phyloP scores from a whole-genome alignment of 37 sponge, comb jelly and placozoan genomes.

The Ianthella basta region DNA sequence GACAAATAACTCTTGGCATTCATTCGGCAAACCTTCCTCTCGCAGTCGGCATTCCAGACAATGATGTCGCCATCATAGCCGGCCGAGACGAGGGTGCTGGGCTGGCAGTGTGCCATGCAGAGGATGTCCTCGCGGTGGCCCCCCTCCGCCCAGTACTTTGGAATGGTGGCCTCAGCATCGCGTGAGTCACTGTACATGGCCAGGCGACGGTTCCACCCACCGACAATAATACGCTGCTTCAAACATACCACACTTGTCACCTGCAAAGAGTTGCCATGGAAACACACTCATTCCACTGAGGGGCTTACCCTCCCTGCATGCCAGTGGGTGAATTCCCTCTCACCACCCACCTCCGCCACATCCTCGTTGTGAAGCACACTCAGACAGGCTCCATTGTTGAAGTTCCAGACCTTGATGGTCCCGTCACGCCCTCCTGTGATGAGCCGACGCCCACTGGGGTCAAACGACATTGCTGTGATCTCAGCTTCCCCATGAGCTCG shows the following conservation, averaged over 20 bases:
- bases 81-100: slow-evolving; percentile 67
- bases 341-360: slow-evolving; percentile 46
- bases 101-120: slow-evolving; percentile 69
- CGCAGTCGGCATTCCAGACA: slow-evolving; percentile 74
- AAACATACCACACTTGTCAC: slow-evolving; percentile 56
- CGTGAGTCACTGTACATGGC: slow-evolving; percentile 39
- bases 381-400: slow-evolving; percentile 95
- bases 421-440: slow-evolving; percentile 91
- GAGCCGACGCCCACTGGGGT: slow-evolving; percentile 79
- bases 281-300: too few relatives aligned
- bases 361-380: slow-evolving; percentile 56
- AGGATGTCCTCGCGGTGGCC: slow-evolving; percentile 90
- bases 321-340: too few relatives aligned
- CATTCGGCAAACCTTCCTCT: slow-evolving; percentile 35
- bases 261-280: not conserved
- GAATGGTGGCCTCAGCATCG: slow-evolving; percentile 24
- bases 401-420: slow-evolving; percentile 95
- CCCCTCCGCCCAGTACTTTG: slow-evolving; percentile 65
- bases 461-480: slow-evolving; percentile 96
- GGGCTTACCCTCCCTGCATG: too few relatives aligned
- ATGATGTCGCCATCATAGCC: slow-evolving; percentile 84
- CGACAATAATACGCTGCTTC: slow-evolving; percentile 49
- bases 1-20: not conserved
- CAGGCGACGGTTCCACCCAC: slow-evolving; percentile 63
- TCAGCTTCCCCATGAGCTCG: slow-evolving; percentile 81